Percentiles rank a stretch among this genome's conserved stretches.
Evolutionary conservation across 2,797 vertebrate species (phyloP).

Genomic region (Periophthalmus magnuspinnatus): DNA sequence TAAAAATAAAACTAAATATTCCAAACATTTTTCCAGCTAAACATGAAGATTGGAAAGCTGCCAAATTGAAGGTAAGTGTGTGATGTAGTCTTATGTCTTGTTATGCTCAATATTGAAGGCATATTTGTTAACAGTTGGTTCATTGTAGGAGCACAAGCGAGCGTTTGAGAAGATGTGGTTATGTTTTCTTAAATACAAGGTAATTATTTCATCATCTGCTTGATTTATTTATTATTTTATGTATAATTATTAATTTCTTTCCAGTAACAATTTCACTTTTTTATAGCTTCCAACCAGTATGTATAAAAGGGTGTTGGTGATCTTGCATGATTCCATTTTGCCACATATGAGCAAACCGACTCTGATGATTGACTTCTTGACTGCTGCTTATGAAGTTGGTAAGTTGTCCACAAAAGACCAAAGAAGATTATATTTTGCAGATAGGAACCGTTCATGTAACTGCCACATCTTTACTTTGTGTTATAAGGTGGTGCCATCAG

Average conservation of each 20-base stretch:
- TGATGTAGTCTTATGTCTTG: background rate
- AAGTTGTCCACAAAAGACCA: constrained; percentile 39
- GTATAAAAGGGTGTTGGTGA: constrained; percentile 92
- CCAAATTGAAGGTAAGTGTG: constrained; percentile 82
- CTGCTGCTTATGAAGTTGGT: constrained; percentile 91
- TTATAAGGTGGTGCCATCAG: constrained; percentile 91
- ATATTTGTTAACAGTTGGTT: background rate
- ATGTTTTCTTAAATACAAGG: constrained; percentile 89
- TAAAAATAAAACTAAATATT: background rate
- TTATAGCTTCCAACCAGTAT: constrained; percentile 85
- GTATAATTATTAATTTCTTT: background rate
- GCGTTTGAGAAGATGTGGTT: constrained; percentile 92
- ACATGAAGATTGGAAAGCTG: constrained; percentile 84
- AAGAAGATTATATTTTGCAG: background rate
- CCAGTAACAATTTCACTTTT: background rate
- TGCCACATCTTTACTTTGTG: background rate
- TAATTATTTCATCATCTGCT: constrained; percentile 46
- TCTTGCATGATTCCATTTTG: constrained; percentile 89
- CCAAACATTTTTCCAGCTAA: constrained; percentile 66
- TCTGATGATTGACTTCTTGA: constrained; percentile 94
- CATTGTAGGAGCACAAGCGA: constrained; percentile 86
- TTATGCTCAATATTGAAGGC: background rate
- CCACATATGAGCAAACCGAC: constrained; percentile 91
- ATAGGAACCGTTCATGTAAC: too few species aligned
- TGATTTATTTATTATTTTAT: background rate